Evolutionary conservation across 2,113 vertebrate genomes (phyloP).

Genomic region (Phalacrocorax aristotelis): DNA sequence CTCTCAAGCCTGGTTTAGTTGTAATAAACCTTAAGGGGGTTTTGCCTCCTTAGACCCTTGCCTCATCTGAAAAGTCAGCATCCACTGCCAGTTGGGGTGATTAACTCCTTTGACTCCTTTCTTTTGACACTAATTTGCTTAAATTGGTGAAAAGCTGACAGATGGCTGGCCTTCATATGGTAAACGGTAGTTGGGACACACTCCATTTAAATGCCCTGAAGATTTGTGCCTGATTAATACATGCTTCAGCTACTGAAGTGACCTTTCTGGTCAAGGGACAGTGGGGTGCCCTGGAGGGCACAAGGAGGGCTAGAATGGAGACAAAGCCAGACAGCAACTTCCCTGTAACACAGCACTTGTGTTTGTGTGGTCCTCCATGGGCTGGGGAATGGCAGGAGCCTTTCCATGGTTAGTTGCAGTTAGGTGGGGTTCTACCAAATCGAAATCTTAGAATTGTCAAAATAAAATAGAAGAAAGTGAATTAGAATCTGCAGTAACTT

Average conservation of each 20-base stretch:
- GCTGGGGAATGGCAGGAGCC: neutral
- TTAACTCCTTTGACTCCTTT: neutral
- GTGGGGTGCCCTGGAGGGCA: neutral
- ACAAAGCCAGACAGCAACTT: neutral
- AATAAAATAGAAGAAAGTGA: neutral
- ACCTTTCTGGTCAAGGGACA: neutral
- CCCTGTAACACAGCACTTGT: fast-evolving
- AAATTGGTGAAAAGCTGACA: neutral
- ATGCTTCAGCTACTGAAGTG: neutral
- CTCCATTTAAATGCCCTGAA: neutral
- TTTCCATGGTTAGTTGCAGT: neutral
- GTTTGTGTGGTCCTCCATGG: neutral
- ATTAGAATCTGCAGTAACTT: neutral
- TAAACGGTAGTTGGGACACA: neutral
- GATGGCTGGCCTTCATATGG: neutral
- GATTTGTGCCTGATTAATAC: fast-evolving
- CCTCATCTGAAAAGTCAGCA: neutral
- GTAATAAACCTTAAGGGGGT: neutral
- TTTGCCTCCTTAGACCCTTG: neutral
- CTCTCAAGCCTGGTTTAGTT: neutral
- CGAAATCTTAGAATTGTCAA: neutral
- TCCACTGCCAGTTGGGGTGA: neutral
- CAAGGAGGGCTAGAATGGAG: neutral
- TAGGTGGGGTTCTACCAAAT: neutral
- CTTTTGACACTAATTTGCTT: neutral